Evolutionary conservation across 2,113 vertebrate genomes (phyloP).

Genomic region (Orientallactaga bullata): DNA sequence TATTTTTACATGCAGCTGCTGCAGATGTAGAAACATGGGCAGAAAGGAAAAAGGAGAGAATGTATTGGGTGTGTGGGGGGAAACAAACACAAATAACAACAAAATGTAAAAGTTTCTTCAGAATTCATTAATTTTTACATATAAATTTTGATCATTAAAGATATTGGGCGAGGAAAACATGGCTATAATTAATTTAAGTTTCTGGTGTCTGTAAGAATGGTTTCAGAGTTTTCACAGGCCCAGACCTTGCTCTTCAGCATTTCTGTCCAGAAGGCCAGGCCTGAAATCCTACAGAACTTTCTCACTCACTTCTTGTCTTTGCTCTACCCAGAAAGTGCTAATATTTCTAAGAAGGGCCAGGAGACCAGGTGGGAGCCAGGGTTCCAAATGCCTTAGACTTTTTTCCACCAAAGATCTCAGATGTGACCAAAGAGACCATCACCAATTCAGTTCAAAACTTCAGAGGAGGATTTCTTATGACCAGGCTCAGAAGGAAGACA

Average conservation of each 20-base stretch:
- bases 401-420: not conserved
- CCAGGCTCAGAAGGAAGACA: not conserved
- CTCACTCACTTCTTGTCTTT: fast-evolving
- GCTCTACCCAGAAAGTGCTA: not conserved
- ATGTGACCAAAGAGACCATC: not conserved
- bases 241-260: not conserved
- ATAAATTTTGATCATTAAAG: not conserved
- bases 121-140: not conserved
- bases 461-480: fast-evolving
- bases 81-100: not conserved
- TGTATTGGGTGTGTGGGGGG: not conserved
- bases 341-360: not conserved
- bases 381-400: not conserved
- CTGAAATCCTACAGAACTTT: fast-evolving
- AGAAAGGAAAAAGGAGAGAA: not conserved
- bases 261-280: fast-evolving
- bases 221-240: not conserved
- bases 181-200: not conserved
- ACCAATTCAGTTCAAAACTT: not conserved
- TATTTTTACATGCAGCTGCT: slow-evolving; percentile 32
- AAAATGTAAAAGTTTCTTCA: not conserved
- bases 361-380: not conserved
- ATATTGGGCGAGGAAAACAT: not conserved
- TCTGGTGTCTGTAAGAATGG: not conserved
- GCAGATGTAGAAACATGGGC: not conserved